Evolutionary conservation across 2,797 vertebrate species (phyloP).

Genomic region (Anguilla pacifica): DNA sequence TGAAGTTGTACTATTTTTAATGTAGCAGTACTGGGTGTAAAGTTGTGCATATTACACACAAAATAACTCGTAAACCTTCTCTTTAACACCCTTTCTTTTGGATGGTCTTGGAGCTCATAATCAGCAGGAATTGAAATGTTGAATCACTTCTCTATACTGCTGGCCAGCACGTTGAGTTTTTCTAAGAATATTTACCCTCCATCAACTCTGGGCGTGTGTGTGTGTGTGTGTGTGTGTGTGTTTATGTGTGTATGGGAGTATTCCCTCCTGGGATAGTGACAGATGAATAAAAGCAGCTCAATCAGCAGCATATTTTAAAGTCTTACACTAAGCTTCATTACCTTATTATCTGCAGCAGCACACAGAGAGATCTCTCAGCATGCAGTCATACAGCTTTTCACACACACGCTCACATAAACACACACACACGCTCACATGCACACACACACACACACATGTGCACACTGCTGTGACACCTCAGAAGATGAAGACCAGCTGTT

Average conservation of each 20-base stretch:
- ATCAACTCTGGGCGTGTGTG: not conserved
- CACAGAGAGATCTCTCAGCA: not conserved
- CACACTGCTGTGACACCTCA: constrained; percentile 7
- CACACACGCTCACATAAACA: not conserved
- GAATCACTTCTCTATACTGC: not conserved
- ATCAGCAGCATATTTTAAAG: not conserved
- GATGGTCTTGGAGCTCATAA: too few species aligned
- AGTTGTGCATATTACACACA: too few species aligned
- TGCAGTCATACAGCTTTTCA: not conserved
- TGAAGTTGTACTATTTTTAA: not conserved
- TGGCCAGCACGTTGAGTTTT: not conserved
- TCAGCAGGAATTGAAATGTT: not conserved
- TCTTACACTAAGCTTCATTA: not conserved
- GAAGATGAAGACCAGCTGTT: constrained; percentile 28
- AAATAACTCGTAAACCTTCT: too few species aligned
- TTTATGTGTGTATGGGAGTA: not conserved
- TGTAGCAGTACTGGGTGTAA: not conserved
- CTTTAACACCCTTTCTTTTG: too few species aligned
- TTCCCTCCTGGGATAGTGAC: not conserved
- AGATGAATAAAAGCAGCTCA: not conserved
- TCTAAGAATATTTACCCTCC: not conserved
- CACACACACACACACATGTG: not conserved
- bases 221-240: not conserved
- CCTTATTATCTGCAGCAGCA: not conserved
- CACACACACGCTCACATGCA: not conserved